Conservation (phyloP, 2,888 invertebrate genomes). For the Caenorhabditis sinica region DNA sequence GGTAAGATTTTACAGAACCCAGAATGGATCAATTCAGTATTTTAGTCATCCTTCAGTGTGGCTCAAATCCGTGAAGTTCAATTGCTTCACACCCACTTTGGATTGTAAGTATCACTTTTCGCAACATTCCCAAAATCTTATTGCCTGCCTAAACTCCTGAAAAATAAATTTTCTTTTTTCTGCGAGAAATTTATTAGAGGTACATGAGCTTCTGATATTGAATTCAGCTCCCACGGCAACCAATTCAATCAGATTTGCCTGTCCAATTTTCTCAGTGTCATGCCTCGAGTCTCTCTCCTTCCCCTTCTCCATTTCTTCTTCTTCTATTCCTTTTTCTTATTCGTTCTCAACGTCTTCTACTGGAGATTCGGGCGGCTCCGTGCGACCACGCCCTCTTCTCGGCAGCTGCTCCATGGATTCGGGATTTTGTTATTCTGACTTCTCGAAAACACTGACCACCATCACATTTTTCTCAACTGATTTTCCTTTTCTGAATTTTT, state of each 20-base stretch:
- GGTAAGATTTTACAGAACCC: no score
- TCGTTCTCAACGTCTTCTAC: conserved; percentile 1
- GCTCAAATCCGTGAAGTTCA: no score
- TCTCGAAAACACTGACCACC: conserved; percentile 6
- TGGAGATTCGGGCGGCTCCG: conserved; percentile 19
- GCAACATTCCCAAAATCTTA: no score
- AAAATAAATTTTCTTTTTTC: no score
- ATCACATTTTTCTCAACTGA: not conserved
- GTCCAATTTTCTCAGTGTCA: conserved; percentile 50
- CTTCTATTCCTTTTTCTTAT: not conserved
- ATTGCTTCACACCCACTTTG: no score
- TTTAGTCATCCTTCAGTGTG: no score
- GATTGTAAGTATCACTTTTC: no score
- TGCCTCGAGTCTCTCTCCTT: conserved; percentile 8
- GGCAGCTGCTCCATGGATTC: conserved; percentile 2
- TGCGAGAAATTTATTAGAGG: not conserved
- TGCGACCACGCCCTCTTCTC: conserved; percentile 36
- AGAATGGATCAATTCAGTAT: no score
- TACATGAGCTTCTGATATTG: not conserved
- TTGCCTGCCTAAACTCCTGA: no score
- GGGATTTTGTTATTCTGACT: conserved; percentile 46
- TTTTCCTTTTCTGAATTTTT: not conserved
- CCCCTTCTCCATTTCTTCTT: not conserved
- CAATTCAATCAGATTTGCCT: conserved; percentile 57
- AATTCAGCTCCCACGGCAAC: conserved; percentile 55